A percentile compares a stretch with the other conserved stretches of the same genome.
Evolutionary conservation across 2,888 invertebrate species (phyloP).

Genomic region (Steinernema hermaphroditum): DNA sequence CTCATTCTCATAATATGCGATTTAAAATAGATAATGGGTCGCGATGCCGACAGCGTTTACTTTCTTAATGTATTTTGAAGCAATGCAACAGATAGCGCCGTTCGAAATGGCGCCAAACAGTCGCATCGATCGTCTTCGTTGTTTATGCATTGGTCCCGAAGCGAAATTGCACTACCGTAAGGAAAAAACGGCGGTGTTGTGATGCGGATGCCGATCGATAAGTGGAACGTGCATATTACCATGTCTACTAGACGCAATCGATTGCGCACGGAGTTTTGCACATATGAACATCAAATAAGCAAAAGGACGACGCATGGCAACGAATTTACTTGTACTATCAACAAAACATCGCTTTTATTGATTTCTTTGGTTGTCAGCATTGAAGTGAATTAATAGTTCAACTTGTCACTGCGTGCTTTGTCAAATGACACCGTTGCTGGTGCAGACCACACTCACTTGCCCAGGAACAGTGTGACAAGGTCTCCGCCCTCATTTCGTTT

Average conservation of each 20-base stretch:
- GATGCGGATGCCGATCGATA: neutral
- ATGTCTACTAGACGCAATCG: too few relatives aligned
- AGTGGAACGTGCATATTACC: too few relatives aligned
- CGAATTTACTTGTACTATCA: too few relatives aligned
- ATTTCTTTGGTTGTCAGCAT: neutral
- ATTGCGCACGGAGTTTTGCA: too few relatives aligned
- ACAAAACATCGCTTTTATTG: too few relatives aligned
- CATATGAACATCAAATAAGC: too few relatives aligned
- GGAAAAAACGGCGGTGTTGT: neutral
- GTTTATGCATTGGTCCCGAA: conserved; percentile 13
- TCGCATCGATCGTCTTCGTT: neutral
- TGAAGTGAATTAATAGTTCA: neutral
- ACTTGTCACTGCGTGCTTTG: neutral
- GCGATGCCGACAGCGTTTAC: too few relatives aligned
- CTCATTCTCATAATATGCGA: too few relatives aligned
- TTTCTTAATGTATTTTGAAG: too few relatives aligned
- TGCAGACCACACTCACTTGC: neutral
- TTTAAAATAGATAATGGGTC: too few relatives aligned
- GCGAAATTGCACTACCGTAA: conserved; percentile 7
- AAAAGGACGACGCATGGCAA: too few relatives aligned
- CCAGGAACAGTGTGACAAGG: conserved; percentile 16
- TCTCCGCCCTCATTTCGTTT: conserved; percentile 20
- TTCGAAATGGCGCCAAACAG: neutral
- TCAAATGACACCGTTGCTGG: conserved; percentile 12
- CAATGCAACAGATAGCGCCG: neutral